Evolutionary conservation across 1,140 invertebrate species (phyloP).

Genomic region (Nasonia giraulti): DNA sequence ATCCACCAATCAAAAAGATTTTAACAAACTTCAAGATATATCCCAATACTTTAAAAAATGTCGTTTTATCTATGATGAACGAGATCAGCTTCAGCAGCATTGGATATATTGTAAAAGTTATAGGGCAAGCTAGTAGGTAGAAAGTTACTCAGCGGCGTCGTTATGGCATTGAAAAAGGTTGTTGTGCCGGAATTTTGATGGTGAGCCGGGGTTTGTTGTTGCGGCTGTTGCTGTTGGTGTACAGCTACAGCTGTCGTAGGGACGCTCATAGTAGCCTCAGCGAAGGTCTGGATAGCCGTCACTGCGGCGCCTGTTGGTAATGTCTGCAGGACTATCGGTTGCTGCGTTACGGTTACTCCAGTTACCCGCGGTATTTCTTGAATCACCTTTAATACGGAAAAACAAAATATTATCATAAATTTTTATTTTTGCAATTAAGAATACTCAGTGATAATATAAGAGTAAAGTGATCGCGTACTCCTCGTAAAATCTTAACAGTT

Average conservation of each 20-base stretch:
- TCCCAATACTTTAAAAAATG: background rate
- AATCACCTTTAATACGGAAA: conserved; percentile 63
- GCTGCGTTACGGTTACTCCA: conserved; percentile 58
- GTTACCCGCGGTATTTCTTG: conserved; percentile 64
- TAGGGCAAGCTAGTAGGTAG: conserved; percentile 69
- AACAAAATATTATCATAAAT: background rate
- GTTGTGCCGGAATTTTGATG: conserved; percentile 57
- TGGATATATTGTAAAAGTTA: conserved; percentile 71
- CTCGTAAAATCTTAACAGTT: no score
- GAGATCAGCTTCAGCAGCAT: conserved; percentile 65
- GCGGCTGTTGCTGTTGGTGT: background rate
- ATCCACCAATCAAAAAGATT: background rate
- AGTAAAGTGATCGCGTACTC: background rate
- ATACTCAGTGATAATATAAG: background rate
- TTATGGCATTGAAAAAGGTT: conserved; percentile 67
- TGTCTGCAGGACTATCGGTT: conserved; percentile 68
- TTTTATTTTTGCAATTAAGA: background rate
- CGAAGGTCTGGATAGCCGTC: conserved; percentile 63
- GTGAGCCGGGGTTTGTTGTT: conserved; percentile 57
- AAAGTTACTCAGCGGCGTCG: conserved; percentile 64
- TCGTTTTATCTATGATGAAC: conserved; percentile 64
- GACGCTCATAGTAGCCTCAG: background rate
- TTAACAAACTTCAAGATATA: background rate
- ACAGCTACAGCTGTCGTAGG: background rate
- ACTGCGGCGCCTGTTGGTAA: conserved; percentile 66